phyloP scores from a whole-genome alignment of 1,140 invertebrate genomes.

The Monomorium pharaonis region DNA sequence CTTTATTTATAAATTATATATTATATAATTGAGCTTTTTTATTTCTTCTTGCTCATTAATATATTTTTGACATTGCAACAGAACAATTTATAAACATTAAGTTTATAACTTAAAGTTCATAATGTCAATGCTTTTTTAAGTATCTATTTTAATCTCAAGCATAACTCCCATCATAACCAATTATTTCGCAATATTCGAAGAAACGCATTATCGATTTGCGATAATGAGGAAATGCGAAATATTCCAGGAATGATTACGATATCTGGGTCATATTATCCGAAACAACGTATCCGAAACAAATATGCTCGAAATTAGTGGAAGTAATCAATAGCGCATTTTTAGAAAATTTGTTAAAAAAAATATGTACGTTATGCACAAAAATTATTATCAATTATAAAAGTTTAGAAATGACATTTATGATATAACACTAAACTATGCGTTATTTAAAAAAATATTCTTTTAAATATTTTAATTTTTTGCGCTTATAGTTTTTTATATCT shows the following conservation, averaged over 20 bases:
- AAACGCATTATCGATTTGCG: constrained; percentile 30
- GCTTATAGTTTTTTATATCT: not conserved
- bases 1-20: not conserved
- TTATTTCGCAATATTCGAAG: constrained; percentile 25
- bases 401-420: not conserved
- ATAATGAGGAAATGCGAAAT: constrained; percentile 19
- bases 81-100: not conserved
- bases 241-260: constrained; percentile 10
- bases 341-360: not conserved
- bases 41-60: not conserved
- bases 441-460: not conserved
- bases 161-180: not conserved
- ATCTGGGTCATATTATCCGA: not conserved
- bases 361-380: not conserved
- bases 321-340: not conserved
- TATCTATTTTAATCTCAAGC: not conserved
- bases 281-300: not conserved
- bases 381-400: not conserved
- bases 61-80: not conserved
- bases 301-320: not conserved
- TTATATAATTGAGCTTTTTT: not conserved
- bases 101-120: not conserved
- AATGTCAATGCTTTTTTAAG: not conserved
- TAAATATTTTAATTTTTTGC: constrained; percentile 2
- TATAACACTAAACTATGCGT: not conserved